Evolutionary conservation across 2,797 vertebrate species (phyloP).

Genomic region (Trichosurus vulpecula): DNA sequence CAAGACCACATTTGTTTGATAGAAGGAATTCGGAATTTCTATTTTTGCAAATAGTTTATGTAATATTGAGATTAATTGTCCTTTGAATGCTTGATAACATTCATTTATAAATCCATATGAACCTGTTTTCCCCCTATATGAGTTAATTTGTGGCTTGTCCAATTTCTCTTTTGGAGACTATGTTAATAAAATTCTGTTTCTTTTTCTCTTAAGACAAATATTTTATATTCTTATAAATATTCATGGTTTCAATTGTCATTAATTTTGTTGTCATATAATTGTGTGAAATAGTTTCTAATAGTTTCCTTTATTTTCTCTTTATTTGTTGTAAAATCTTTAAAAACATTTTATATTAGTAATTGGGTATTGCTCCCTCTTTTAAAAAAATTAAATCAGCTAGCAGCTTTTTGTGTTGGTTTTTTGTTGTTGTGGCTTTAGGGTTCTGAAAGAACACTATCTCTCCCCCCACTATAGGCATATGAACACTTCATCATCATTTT

Average conservation of each 20-base stretch:
- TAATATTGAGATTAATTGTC: background rate
- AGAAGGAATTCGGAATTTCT: background rate
- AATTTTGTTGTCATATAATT: background rate
- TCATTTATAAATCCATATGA: background rate
- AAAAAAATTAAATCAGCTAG: background rate
- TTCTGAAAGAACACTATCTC: background rate
- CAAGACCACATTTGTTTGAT: background rate
- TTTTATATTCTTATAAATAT: background rate
- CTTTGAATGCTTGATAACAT: background rate
- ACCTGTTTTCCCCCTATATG: background rate
- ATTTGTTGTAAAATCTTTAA: background rate
- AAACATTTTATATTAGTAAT: background rate
- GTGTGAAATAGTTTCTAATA: background rate
- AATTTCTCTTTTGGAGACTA: background rate
- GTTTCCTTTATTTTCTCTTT: background rate
- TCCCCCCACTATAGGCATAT: background rate
- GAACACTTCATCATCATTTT: background rate
- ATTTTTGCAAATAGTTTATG: background rate
- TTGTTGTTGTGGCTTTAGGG: background rate
- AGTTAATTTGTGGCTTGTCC: background rate
- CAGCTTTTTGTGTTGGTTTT: background rate
- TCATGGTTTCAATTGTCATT: background rate
- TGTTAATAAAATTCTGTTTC: background rate
- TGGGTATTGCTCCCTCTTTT: background rate
- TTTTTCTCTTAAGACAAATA: background rate